Evolutionary conservation across 2,888 invertebrate genomes (phyloP).

Genomic region (Amphipyra tragopoginis): DNA sequence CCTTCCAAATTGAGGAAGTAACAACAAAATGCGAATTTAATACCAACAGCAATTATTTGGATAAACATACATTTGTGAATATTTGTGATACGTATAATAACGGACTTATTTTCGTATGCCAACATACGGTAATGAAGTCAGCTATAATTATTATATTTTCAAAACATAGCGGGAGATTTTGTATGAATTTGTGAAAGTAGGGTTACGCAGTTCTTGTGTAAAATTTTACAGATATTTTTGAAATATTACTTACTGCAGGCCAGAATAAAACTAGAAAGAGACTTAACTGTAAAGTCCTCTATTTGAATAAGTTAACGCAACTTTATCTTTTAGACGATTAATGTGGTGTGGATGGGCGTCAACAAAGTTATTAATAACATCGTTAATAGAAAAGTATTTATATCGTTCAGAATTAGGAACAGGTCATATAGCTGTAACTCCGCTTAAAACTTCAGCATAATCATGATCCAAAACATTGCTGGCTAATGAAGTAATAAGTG

Average conservation of each 20-base stretch:
- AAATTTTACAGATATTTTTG: neutral
- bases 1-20: constrained; percentile 1
- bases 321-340: no score
- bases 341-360: no score
- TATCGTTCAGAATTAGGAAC: no score
- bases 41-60: constrained; percentile 32
- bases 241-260: neutral
- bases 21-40: constrained; percentile 22
- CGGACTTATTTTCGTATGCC: constrained; percentile 22
- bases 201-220: neutral
- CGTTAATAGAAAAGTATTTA: no score
- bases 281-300: no score
- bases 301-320: no score
- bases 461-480: no score
- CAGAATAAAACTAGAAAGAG: no score
- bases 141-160: constrained; percentile 28
- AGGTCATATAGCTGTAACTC: no score
- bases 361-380: no score
- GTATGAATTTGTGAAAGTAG: constrained; percentile 1
- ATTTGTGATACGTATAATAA: constrained; percentile 13
- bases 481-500: no score
- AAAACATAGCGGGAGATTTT: neutral
- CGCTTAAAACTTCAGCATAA: no score
- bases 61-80: constrained; percentile 18
- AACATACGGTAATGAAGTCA: constrained; percentile 30